Conservation (phyloP, 1,140 invertebrate species). For the Penaeus indicus region DNA sequence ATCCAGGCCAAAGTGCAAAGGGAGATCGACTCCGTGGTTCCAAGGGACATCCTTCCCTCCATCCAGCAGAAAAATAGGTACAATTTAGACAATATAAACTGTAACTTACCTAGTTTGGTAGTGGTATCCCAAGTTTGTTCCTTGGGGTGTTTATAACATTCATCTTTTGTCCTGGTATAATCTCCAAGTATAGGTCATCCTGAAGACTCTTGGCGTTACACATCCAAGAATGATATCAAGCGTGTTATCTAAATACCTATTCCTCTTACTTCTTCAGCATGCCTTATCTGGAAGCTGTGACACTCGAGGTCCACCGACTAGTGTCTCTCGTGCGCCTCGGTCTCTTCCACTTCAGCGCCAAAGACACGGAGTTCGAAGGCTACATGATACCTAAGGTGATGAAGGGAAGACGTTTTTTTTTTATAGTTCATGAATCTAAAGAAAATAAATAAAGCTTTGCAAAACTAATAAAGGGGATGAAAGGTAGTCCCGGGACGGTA, state of each 20-base stretch:
- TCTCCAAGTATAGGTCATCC: not conserved
- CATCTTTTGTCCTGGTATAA: not conserved
- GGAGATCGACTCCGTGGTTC: slow-evolving; percentile 66
- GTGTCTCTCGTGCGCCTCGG: not conserved
- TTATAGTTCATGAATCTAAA: too few species aligned
- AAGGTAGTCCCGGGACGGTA: not conserved
- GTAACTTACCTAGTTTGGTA: not conserved
- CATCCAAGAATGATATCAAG: too few species aligned
- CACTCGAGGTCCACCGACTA: slow-evolving; percentile 11
- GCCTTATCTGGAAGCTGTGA: slow-evolving; percentile 29
- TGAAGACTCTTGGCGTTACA: too few species aligned
- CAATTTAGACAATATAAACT: not conserved
- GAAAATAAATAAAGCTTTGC: too few species aligned
- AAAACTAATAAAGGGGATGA: not conserved
- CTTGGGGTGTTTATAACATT: too few species aligned
- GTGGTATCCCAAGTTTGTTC: not conserved
- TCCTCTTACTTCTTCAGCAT: slow-evolving; percentile 12
- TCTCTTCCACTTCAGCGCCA: not conserved
- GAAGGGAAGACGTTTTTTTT: too few species aligned
- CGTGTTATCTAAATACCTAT: too few species aligned
- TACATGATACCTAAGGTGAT: slow-evolving; percentile 27
- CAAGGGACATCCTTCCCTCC: not conserved
- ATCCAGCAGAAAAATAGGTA: slow-evolving; percentile 31
- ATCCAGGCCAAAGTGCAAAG: slow-evolving; percentile 91
- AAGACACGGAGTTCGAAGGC: slow-evolving; percentile 17